These are phyloP conservation scores for Myotis lucifugus DNA, from an alignment of 2,113 vertebrate genomes.

Conservation along the genomic window DNA sequence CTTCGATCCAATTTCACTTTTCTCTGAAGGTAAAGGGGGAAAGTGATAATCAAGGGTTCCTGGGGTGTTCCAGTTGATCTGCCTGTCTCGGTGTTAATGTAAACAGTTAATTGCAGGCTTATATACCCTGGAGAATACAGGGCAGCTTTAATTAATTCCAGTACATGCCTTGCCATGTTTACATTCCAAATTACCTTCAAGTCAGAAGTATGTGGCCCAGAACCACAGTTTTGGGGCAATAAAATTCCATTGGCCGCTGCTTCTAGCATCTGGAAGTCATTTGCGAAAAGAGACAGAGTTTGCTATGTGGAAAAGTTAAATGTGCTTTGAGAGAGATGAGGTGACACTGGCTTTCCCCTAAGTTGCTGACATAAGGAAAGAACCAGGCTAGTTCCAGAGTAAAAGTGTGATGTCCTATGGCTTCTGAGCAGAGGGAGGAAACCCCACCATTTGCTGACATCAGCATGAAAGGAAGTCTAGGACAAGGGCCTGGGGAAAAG, in stretches of 20 bases:
- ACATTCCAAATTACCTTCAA: constrained; percentile 74
- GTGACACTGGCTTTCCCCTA: not conserved
- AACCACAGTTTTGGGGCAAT: constrained; percentile 60
- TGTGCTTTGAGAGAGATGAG: not conserved
- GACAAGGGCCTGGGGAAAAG: not conserved
- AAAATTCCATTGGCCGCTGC: constrained; percentile 54
- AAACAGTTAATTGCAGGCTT: constrained; percentile 66
- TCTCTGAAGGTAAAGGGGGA: not conserved
- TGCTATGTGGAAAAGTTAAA: constrained; percentile 47
- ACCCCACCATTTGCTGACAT: not conserved
- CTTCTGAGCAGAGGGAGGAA: not conserved
- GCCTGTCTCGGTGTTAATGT: constrained; percentile 48
- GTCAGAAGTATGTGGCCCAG: constrained; percentile 29
- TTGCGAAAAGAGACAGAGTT: constrained; percentile 15
- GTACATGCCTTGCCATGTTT: constrained; percentile 15
- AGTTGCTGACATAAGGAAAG: not conserved
- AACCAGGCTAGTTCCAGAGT: not conserved
- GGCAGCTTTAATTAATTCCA: constrained; percentile 75
- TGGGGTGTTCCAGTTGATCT: not conserved
- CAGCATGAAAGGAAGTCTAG: not conserved
- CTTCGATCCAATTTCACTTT: not conserved
- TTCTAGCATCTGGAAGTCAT: constrained; percentile 65
- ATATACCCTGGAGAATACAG: constrained; percentile 53
- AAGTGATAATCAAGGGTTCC: not conserved
- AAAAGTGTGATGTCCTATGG: not conserved